Conservation (phyloP, 1,140 invertebrate species). For the Aphaenogaster ashmeadi region DNA sequence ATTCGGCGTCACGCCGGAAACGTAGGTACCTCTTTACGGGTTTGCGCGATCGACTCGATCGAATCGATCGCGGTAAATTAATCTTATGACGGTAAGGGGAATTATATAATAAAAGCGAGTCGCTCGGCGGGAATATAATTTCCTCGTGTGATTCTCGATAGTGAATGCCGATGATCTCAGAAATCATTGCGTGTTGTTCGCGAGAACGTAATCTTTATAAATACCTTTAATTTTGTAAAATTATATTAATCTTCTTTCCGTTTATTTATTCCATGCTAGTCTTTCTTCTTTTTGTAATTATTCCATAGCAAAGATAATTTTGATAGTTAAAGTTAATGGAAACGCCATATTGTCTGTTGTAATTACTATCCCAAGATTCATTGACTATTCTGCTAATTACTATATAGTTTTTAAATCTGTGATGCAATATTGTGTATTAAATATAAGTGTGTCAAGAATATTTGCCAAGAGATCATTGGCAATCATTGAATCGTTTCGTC, state of each 20-base stretch:
- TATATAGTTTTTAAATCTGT: constrained; percentile 46
- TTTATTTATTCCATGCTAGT: neutral
- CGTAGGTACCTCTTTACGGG: constrained; percentile 47
- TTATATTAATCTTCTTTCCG: neutral
- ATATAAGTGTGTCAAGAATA: neutral
- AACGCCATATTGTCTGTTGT: neutral
- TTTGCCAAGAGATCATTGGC: neutral
- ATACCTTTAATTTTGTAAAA: neutral
- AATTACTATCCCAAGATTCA: constrained; percentile 53
- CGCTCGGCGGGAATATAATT: constrained; percentile 40
- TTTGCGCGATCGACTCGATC: constrained; percentile 33
- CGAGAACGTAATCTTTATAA: neutral
- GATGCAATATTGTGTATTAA: constrained; percentile 4
- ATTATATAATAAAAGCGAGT: constrained; percentile 56
- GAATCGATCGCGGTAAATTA: constrained; percentile 53
- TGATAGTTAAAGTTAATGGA: neutral
- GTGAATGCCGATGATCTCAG: constrained; percentile 30
- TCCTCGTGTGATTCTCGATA: constrained; percentile 21
- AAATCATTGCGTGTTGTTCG: neutral
- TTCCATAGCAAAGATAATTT: neutral
- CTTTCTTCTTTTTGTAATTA: neutral
- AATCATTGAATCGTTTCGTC: constrained; percentile 20
- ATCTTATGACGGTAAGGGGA: constrained; percentile 41
- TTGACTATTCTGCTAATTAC: constrained; percentile 34
- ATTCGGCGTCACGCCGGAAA: constrained; percentile 41